Base-by-base conservation (phyloP, 2,113 vertebrate genomes). In the Onychorhynchus coronatus region DNA sequence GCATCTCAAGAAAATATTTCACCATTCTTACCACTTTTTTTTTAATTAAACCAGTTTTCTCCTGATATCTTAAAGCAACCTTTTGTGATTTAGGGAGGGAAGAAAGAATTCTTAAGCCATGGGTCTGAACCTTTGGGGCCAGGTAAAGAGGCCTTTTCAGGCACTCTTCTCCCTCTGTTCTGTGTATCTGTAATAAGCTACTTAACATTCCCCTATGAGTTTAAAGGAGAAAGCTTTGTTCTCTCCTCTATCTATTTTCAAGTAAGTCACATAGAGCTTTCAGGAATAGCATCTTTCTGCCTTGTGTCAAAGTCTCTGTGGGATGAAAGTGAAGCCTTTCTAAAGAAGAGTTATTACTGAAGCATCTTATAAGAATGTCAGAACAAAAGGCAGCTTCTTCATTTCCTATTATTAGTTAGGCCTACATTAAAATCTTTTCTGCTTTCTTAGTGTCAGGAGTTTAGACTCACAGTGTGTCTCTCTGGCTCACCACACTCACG, bases 261-360 rank as follows among this genome's bases (percentile, higher is more conserved):
- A 85, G 30, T 72, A 61, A 92, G 65, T 84, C 65, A 58, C 82
- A 92, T 12, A 77, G 56, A 74, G 66, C 31, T 94, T 92, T 93
- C 85, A 93, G 88, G 83, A 95, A 88, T 15, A 96, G 46, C 86
- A 79, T 94, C 75, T 68, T 82, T 85, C 76, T 96, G 53, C 68
- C 84, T 76, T 67, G 62, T 91, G 73, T 91, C 95, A 81, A 78
- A 94, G 66, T 87, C 91, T 94, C 81, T 41, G 44, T 93, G 85
- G 94, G 73, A 92, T 90, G 70, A 93, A 92, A 96, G 80, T 66
- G 58, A 94, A 89, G 44, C 39, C 37, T 89, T 90, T 94, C 88
- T 92, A 73, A 74, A 94, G 80, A 73, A 62, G 47, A 79, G 42
- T 91, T 96, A 79, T 95, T 91, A 84, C 91, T 70, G 92, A 91